A percentile compares a stretch with the other conserved stretches of the same genome.
Conservation (phyloP, 2,888 invertebrate genomes). For the Mayetiola destructor region DNA sequence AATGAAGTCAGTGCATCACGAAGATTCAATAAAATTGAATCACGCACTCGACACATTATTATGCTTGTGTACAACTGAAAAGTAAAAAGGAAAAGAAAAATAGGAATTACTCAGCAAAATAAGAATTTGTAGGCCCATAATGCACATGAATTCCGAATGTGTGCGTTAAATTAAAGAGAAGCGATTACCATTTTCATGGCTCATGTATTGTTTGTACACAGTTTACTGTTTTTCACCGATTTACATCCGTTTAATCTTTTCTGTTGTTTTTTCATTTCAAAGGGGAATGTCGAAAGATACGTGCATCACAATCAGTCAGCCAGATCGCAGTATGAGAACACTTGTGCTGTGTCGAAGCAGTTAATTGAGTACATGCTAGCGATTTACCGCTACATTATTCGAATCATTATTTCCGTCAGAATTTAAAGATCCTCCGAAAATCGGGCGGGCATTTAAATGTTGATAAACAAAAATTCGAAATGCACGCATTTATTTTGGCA, state of each 20-base stretch:
- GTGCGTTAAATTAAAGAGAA: neutral
- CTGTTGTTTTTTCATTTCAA: neutral
- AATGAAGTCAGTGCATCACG: too few species aligned
- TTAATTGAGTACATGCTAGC: neutral
- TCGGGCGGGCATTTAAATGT: too few species aligned
- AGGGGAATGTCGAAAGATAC: neutral
- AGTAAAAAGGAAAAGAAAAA: neutral
- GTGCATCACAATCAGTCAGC: neutral
- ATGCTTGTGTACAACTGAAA: neutral
- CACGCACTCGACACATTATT: neutral
- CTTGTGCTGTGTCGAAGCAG: neutral
- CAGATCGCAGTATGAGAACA: neutral
- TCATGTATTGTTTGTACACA: neutral
- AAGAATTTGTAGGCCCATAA: slow-evolving; percentile 3
- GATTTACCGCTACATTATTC: neutral
- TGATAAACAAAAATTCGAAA: neutral
- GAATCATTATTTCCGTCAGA: neutral
- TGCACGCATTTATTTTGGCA: neutral
- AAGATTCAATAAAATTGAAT: slow-evolving; percentile 3
- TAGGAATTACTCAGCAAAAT: neutral
- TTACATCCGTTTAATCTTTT: too few species aligned
- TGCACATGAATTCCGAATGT: neutral
- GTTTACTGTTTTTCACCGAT: neutral
- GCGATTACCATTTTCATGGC: neutral
- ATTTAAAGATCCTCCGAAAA: neutral